Evolutionary conservation across 37 sponge, comb jelly and placozoan genomes (phyloP).

Genomic region (Diacarnus erythraeanus): DNA sequence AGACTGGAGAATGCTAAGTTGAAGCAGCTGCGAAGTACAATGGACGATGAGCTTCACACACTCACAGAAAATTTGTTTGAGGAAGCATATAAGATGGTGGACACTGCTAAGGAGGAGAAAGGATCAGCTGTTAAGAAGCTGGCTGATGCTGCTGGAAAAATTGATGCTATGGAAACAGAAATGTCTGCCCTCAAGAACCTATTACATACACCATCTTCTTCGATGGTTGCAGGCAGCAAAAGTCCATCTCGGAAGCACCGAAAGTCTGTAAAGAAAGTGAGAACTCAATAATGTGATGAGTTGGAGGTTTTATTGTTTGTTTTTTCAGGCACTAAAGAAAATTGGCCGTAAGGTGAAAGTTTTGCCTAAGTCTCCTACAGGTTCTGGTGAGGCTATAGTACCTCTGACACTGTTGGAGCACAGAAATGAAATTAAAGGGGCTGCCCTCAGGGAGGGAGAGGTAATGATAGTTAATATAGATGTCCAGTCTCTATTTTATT

Average conservation of each 20-base stretch:
- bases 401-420: slow-evolving; percentile 38
- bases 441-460: slow-evolving; percentile 30
- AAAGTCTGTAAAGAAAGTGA: slow-evolving; percentile 30
- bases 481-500: neutral
- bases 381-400: neutral
- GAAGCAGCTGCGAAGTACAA: neutral
- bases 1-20: slow-evolving; percentile 54
- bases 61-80: slow-evolving; percentile 71
- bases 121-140: slow-evolving; percentile 56
- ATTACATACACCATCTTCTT: slow-evolving; percentile 6
- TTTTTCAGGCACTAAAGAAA: slow-evolving; percentile 5
- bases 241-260: slow-evolving; percentile 21
- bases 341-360: neutral
- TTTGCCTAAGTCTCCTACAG: neutral
- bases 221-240: too few relatives aligned
- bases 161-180: slow-evolving; percentile 73
- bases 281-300: neutral
- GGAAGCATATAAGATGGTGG: slow-evolving; percentile 79
- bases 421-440: slow-evolving; percentile 28
- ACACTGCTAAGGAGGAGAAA: slow-evolving; percentile 69
- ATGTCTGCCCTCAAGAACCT: slow-evolving; percentile 55
- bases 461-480: neutral
- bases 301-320: neutral
- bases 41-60: slow-evolving; percentile 67
- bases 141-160: slow-evolving; percentile 71